phyloP scores from a whole-genome alignment of 2,888 invertebrate genomes.

The Kuschelorhynchus macadamiae region DNA sequence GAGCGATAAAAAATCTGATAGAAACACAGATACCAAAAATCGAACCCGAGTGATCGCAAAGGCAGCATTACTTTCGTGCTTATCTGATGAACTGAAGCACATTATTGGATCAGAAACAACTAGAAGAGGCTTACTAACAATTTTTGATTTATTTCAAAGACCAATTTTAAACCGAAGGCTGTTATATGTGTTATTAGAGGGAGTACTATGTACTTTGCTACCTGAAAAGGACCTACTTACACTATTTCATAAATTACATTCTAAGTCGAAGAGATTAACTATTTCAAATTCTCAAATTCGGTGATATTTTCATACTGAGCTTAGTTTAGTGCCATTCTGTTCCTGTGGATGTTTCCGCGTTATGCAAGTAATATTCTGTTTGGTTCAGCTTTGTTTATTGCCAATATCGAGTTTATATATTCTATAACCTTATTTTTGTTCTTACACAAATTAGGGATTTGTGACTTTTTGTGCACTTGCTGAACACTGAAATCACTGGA shows the following conservation, averaged over 20 bases:
- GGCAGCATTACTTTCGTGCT: conserved; percentile 84
- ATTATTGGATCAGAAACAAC: conserved; percentile 92
- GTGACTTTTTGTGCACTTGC: too few relatives aligned
- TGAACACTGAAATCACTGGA: too few relatives aligned
- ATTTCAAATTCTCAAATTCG: conserved; percentile 28
- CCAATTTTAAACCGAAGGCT: conserved; percentile 88
- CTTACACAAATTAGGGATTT: too few relatives aligned
- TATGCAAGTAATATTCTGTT: too few relatives aligned
- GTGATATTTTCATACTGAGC: conserved; percentile 35
- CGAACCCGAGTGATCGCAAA: conserved; percentile 89
- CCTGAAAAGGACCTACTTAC: conserved; percentile 83
- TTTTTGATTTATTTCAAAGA: conserved; percentile 91
- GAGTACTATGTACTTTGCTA: conserved; percentile 83
- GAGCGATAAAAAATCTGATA: conserved; percentile 63
- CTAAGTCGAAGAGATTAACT: conserved; percentile 70
- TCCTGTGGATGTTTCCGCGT: too few relatives aligned
- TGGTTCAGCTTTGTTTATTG: too few relatives aligned
- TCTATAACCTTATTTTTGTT: too few relatives aligned
- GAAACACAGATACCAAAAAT: conserved; percentile 70
- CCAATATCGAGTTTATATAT: too few relatives aligned
- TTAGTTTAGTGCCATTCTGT: conserved; percentile 7
- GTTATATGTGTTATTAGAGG: conserved; percentile 87
- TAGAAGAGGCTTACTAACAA: conserved; percentile 83
- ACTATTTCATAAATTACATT: conserved; percentile 81
- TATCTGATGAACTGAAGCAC: conserved; percentile 92